Conservation (phyloP, 2,888 invertebrate genomes). For the Seira ritae region DNA sequence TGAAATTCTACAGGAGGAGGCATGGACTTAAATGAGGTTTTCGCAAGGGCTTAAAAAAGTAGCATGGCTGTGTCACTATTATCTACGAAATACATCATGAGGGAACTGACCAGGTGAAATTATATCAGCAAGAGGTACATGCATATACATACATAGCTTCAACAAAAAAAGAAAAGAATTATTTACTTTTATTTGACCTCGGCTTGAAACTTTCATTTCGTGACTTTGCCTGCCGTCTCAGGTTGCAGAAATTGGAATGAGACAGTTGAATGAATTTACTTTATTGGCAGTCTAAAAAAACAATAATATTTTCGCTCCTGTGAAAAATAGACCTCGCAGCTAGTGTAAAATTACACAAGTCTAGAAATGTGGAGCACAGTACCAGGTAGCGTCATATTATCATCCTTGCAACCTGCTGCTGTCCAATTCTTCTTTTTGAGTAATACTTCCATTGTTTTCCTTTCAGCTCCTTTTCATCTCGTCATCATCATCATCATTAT, state of each 20-base stretch:
- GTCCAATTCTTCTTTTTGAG: conserved; percentile 25
- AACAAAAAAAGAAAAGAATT: conserved; percentile 35
- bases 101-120: conserved; percentile 61
- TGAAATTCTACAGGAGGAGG: no score
- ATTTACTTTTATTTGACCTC: conserved; percentile 40
- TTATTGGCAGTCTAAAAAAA: no score
- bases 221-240: conserved; percentile 49
- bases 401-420: conserved; percentile 42
- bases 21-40: no score
- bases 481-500: no score
- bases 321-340: no score
- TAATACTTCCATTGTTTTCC: conserved; percentile 30
- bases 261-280: no score
- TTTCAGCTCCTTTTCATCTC: neutral
- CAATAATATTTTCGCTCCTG: no score
- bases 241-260: conserved; percentile 9
- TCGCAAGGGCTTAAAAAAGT: no score
- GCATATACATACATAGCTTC: conserved; percentile 13
- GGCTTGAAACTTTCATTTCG: conserved; percentile 51
- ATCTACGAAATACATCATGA: conserved; percentile 15
- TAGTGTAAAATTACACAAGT: no score
- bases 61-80: no score
- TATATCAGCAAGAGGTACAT: conserved; percentile 11
- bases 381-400: conserved; percentile 10
- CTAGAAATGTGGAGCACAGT: conserved; percentile 26